Evolutionary conservation across 2,888 invertebrate species (phyloP).

Genomic region (Piscicola geometra): DNA sequence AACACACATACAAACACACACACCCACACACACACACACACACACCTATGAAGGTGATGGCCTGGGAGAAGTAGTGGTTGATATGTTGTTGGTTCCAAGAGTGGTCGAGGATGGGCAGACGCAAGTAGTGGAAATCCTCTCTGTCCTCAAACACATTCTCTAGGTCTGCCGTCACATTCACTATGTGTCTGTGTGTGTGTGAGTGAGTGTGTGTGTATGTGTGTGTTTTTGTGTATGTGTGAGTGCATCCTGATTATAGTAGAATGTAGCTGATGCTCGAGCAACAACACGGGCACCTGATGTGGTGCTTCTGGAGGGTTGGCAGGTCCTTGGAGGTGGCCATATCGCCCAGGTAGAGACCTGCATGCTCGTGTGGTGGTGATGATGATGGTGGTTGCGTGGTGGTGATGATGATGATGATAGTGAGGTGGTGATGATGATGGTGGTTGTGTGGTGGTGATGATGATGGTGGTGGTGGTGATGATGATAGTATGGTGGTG

Average conservation of each 20-base stretch:
- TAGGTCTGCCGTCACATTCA: slow-evolving; percentile 8
- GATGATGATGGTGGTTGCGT: too few species aligned
- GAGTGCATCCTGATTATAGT: too few species aligned
- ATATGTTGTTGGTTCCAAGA: neutral
- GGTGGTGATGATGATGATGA: too few species aligned
- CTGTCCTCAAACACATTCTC: neutral
- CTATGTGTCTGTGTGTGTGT: slow-evolving; percentile 11
- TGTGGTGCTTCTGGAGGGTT: too few species aligned
- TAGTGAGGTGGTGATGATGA: too few species aligned
- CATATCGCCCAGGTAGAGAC: slow-evolving; percentile 8
- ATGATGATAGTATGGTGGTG: too few species aligned
- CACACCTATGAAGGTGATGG: neutral
- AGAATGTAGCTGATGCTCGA: too few species aligned
- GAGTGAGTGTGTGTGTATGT: too few species aligned
- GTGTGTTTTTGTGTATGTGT: too few species aligned
- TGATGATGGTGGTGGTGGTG: too few species aligned
- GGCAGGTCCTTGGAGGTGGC: neutral
- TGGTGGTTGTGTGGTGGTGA: too few species aligned
- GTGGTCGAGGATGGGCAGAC: neutral
- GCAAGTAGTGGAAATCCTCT: neutral
- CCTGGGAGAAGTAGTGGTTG: neutral
- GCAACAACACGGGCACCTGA: too few species aligned
- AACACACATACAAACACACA: neutral
- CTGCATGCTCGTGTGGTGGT: neutral
- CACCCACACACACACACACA: neutral